phyloP scores from a whole-genome alignment of 92 coral and sea anemone species.

The Epizoanthus rinbou region DNA sequence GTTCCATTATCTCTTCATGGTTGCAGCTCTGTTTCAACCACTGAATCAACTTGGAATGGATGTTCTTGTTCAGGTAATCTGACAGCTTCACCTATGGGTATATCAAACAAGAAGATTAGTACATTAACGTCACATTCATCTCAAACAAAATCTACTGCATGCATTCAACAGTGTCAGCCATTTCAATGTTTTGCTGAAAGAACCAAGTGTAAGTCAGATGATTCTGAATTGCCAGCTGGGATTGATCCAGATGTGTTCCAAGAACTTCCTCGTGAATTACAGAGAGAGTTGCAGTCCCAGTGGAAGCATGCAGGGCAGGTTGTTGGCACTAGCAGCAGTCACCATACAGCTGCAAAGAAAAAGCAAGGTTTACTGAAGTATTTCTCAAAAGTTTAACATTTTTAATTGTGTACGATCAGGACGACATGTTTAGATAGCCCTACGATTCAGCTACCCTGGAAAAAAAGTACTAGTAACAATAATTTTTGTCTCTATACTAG shows the following conservation, averaged over 20 bases:
- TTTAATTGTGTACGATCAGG: too few species aligned
- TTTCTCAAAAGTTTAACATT: constrained; percentile 40
- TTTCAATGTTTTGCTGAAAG: background rate
- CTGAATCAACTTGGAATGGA: constrained; percentile 6
- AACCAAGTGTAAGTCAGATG: background rate
- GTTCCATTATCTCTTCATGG: background rate
- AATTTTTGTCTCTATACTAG: too few species aligned
- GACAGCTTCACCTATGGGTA: background rate
- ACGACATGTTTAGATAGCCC: too few species aligned
- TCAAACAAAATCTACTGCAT: background rate
- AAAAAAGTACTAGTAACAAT: too few species aligned
- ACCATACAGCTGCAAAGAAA: constrained; percentile 16
- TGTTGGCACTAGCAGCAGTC: background rate
- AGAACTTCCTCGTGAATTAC: constrained; percentile 76
- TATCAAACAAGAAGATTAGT: background rate
- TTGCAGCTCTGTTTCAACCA: background rate
- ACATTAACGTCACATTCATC: too few species aligned
- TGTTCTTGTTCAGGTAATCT: background rate
- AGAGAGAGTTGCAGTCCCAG: constrained; percentile 60
- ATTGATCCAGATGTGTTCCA: constrained; percentile 68
- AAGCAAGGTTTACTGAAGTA: constrained; percentile 55
- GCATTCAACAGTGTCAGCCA: background rate
- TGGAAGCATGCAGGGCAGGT: constrained; percentile 48
- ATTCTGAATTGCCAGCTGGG: constrained; percentile 53
- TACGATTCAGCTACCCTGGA: too few species aligned